phyloP scores from a whole-genome alignment of 2,888 invertebrate genomes.

The Netelia melanura region DNA sequence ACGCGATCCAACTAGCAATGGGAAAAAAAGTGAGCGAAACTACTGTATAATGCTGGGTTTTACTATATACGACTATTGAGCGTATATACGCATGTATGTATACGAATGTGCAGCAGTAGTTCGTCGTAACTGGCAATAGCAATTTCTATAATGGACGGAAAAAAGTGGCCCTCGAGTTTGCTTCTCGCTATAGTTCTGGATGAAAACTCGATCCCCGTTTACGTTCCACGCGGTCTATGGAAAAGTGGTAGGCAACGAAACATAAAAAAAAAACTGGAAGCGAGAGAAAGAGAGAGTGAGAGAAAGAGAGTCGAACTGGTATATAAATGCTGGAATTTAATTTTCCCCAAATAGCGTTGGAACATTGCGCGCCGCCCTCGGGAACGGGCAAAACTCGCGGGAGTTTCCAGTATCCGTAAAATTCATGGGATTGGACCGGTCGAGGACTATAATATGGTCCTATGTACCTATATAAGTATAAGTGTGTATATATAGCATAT shows the following conservation, averaged over 20 bases:
- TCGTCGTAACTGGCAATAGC: conserved; percentile 54
- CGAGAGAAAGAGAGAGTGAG: conserved; percentile 12
- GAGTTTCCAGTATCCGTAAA: conserved; percentile 48
- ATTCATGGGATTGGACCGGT: conserved; percentile 51
- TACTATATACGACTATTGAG: neutral
- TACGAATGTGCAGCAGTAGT: neutral
- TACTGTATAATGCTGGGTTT: conserved; percentile 33
- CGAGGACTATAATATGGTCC: conserved; percentile 24
- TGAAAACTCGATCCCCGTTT: conserved; percentile 35
- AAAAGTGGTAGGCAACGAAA: neutral
- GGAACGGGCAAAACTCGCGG: conserved; percentile 38
- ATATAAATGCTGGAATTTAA: conserved; percentile 61
- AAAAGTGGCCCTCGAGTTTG: conserved; percentile 57
- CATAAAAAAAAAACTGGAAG: neutral
- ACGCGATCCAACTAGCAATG: conserved; percentile 37
- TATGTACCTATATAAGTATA: conserved; percentile 1
- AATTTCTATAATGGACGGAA: conserved; percentile 62
- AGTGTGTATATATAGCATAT: conserved; percentile 1
- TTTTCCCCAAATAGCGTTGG: conserved; percentile 47
- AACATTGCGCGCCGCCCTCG: conserved; percentile 11
- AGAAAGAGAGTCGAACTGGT: conserved; percentile 15
- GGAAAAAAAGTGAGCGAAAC: conserved; percentile 37
- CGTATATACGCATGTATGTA: neutral
- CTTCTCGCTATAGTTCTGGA: conserved; percentile 27
- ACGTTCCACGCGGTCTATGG: neutral